Evolutionary conservation across 2,113 vertebrate species (phyloP).

Genomic region (Thunnus maccoyii): DNA sequence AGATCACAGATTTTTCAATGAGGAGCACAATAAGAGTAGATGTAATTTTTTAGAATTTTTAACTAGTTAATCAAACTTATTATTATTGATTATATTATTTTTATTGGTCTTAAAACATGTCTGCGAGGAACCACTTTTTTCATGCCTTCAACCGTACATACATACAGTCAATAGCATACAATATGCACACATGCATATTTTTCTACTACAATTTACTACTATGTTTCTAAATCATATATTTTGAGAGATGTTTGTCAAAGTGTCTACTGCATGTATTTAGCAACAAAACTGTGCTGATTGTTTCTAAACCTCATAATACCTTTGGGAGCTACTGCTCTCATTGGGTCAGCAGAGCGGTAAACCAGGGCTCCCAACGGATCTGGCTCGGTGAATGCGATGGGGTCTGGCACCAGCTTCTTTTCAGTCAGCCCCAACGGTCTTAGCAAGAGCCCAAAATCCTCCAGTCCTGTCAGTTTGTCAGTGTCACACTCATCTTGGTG

Average conservation of each 20-base stretch:
- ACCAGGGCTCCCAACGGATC: constrained; percentile 86
- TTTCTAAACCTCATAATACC: constrained; percentile 55
- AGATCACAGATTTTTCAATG: no score
- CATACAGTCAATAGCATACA: no score
- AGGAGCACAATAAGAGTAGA: no score
- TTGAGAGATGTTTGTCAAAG: neutral
- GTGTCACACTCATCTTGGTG: constrained; percentile 75
- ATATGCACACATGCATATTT: no score
- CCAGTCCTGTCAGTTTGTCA: constrained; percentile 84
- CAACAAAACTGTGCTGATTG: neutral
- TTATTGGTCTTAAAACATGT: no score
- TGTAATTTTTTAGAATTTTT: no score
- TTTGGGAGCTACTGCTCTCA: constrained; percentile 67
- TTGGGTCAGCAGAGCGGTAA: constrained; percentile 57
- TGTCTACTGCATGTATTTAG: no score
- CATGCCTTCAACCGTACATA: no score
- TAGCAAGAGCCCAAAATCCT: constrained; percentile 85
- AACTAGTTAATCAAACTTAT: no score
- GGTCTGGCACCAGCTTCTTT: constrained; percentile 85
- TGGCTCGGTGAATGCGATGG: constrained; percentile 84
- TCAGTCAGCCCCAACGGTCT: constrained; percentile 85
- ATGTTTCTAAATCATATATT: neutral
- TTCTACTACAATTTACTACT: no score
- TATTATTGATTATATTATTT: no score
- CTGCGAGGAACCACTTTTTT: no score